Base-by-base conservation (phyloP, 2,797 vertebrate species). In the Enteromius paludinosus region DNA sequence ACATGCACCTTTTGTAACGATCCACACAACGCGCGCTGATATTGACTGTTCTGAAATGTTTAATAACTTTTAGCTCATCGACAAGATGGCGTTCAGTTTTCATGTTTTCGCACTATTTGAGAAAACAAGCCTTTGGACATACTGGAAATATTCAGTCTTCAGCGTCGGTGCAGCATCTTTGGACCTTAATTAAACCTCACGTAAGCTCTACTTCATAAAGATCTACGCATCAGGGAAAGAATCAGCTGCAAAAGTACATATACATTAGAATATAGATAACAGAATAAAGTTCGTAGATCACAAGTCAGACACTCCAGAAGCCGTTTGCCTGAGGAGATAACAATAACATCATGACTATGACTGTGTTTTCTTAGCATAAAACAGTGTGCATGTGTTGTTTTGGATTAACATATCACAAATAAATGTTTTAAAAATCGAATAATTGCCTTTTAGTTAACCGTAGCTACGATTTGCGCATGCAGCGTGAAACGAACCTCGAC, bases 11-110 rank as follows among this genome's bases (percentile, higher is more conserved):
- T 54, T 73, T 23, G 35, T 38, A 54, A 38, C 38, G 52, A 23
- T 35, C 28, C 69, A 3, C 5, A 30, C 1, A 73, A 2, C 49
- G 71, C 30, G 71, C 20, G 11, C 30, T 54, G 30, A 12, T 20
- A 54, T 54, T 23, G 23, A 54, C 23, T 59, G 52, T 74, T 74
- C n/a, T 25, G n/a, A 75, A 59, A 54, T 54, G n/a, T 59, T 75
- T 17, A 25, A 41, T 41, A 74, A 75, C 72, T 25, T 74, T 74
- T 17, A 56, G 30, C 33, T 2, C 7, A 56, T 23, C 7, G 7
- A 38, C 20, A 74, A 74, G 1, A 56, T 35, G n/a, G 52, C 30
- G 47, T 30, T 12, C 28, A n/a, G 3, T 52, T 72, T 72, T 6
- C 9, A 15, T 30, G 30, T 47, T 71, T 43, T 23, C n/a, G 38